A percentile compares a stretch with the other conserved stretches of the same genome.
Conservation (phyloP, 2,888 invertebrate species). For the Andrena camellia region DNA sequence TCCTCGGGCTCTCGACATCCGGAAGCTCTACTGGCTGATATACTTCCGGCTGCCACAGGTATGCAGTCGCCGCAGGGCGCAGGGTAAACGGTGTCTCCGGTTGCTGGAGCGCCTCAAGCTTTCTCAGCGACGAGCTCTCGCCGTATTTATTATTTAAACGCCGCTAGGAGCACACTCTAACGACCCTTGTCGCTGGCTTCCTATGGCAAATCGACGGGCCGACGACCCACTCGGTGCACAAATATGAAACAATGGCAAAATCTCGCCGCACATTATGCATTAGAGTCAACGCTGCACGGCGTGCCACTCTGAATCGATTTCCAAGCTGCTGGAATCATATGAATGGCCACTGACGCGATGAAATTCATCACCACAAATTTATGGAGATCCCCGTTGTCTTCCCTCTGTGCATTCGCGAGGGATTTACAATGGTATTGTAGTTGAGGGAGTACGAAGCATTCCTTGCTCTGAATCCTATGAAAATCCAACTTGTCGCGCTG, state of each 20-base stretch:
- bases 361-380: too few species aligned
- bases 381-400: too few species aligned
- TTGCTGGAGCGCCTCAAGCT: not conserved
- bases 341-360: too few species aligned
- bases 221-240: not conserved
- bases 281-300: too few species aligned
- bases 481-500: too few species aligned
- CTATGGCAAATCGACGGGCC: not conserved
- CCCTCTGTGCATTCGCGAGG: too few species aligned
- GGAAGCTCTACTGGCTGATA: constrained; percentile 24
- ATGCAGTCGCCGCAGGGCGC: constrained; percentile 1
- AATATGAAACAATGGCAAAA: not conserved
- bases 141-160: constrained; percentile 43
- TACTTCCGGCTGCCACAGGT: constrained; percentile 31
- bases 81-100: constrained; percentile 3
- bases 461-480: too few species aligned
- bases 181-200: not conserved
- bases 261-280: too few species aligned
- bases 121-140: not conserved
- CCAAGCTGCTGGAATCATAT: too few species aligned
- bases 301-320: too few species aligned
- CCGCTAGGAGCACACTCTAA: not conserved
- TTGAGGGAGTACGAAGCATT: too few species aligned
- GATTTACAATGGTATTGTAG: too few species aligned
- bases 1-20: not conserved